These are phyloP conservation scores for Syritta pipiens DNA, from an alignment of 2,888 invertebrate genomes.

Conservation along the genomic window DNA sequence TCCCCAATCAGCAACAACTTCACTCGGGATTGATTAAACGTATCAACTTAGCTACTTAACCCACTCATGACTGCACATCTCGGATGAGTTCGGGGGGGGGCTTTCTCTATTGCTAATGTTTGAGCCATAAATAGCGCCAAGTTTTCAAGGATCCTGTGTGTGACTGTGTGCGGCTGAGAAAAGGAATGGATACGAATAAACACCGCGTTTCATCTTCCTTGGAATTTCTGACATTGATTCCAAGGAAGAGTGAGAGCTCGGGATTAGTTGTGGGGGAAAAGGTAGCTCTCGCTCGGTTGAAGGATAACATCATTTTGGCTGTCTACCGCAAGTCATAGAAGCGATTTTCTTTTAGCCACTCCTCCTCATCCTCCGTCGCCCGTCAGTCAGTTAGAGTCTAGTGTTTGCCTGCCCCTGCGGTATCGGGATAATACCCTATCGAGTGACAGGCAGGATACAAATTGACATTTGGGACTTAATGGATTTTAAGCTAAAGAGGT, in stretches of 20 bases:
- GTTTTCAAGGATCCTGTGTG: conserved; percentile 2
- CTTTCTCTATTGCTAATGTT: conserved; percentile 3
- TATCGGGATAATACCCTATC: conserved; percentile 26
- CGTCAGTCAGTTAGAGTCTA: background rate
- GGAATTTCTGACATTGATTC: conserved; percentile 13
- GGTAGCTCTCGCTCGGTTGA: background rate
- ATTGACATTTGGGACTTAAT: conserved; percentile 48
- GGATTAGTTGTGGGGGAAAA: conserved; percentile 11
- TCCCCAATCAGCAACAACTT: background rate
- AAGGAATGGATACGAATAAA: conserved; percentile 33
- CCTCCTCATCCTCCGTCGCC: background rate
- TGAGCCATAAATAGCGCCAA: conserved; percentile 1
- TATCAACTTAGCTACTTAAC: conserved; percentile 10
- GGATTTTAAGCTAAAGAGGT: conserved; percentile 47
- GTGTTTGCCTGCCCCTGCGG: too few relatives aligned
- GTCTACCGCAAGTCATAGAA: conserved; percentile 34
- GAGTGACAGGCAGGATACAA: conserved; percentile 51
- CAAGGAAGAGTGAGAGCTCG: background rate
- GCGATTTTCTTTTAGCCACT: conserved; percentile 10
- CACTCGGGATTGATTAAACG: conserved; percentile 16
- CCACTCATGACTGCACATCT: background rate
- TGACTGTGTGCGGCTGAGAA: background rate
- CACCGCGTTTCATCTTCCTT: background rate
- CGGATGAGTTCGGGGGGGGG: background rate
- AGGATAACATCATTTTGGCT: conserved; percentile 35